Evolutionary conservation across 2,888 invertebrate genomes (phyloP).

Genomic region (Volucella zonaria): DNA sequence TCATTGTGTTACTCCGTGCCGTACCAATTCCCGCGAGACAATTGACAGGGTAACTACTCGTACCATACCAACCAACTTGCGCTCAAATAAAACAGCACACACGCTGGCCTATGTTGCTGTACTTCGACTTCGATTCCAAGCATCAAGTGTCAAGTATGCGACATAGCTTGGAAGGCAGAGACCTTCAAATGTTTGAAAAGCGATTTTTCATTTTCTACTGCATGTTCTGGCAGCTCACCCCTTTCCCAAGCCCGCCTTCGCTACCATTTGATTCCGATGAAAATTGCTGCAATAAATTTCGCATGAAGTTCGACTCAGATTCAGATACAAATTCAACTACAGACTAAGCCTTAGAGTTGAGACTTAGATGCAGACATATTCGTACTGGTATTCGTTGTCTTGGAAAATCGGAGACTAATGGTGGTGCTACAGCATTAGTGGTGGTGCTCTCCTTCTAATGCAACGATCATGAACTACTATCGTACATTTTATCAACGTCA

Average conservation of each 20-base stretch:
- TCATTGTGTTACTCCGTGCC: constrained; percentile 58
- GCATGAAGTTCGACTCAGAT: constrained; percentile 49
- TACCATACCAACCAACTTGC: not conserved
- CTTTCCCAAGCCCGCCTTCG: not conserved
- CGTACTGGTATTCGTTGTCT: too few species aligned
- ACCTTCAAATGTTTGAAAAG: constrained; percentile 71
- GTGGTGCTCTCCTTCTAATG: constrained; percentile 60
- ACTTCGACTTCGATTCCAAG: constrained; percentile 11
- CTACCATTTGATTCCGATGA: constrained; percentile 24
- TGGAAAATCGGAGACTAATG: not conserved
- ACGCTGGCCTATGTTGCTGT: not conserved
- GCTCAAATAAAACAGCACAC: not conserved
- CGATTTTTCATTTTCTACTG: constrained; percentile 58
- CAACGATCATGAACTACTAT: constrained; percentile 70
- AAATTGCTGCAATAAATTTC: constrained; percentile 68
- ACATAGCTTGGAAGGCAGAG: constrained; percentile 41
- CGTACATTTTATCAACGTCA: constrained; percentile 69
- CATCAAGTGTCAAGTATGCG: constrained; percentile 63
- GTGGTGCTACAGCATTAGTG: constrained; percentile 9
- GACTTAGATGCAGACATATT: constrained; percentile 18
- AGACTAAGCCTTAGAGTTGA: not conserved
- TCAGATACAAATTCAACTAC: constrained; percentile 20
- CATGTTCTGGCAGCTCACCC: not conserved
- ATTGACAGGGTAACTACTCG: constrained; percentile 47
- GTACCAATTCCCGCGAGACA: constrained; percentile 62